Conservation (phyloP, 2,113 vertebrate genomes). For the Lota lota region DNA sequence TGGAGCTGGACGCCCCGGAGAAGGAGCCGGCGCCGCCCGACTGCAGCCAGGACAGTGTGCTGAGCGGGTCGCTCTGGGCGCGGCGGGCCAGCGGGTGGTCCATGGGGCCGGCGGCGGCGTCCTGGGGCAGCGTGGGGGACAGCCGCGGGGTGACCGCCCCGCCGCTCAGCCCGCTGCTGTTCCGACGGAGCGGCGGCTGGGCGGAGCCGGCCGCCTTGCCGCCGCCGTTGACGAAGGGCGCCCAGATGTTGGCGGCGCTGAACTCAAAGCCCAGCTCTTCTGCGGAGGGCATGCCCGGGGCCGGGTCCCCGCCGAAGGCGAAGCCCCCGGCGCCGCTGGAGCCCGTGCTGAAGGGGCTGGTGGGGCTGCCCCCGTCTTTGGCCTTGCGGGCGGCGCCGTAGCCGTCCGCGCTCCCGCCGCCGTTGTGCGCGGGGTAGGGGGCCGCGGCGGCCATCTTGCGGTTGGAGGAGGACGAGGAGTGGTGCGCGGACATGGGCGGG, state of each 20-base stretch:
- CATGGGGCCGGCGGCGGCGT: constrained; percentile 58
- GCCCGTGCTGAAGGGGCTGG: constrained; percentile 76
- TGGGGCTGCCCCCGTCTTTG: constrained; percentile 80
- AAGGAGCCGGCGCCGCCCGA: constrained; percentile 77
- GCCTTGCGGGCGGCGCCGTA: constrained; percentile 72
- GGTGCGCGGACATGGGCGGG: constrained; percentile 49
- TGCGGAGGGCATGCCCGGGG: constrained; percentile 59
- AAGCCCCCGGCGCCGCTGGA: constrained; percentile 74
- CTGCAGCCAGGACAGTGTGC: constrained; percentile 85
- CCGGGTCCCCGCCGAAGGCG: constrained; percentile 73
- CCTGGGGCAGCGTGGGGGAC: constrained; percentile 76
- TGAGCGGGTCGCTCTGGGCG: constrained; percentile 84
- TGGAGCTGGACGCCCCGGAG: constrained; percentile 77
- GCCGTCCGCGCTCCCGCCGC: constrained; percentile 69
- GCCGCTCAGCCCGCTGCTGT: constrained; percentile 76
- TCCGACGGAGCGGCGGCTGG: constrained; percentile 69
- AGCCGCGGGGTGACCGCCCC: constrained; percentile 77
- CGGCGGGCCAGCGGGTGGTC: constrained; percentile 86
- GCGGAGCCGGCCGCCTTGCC: constrained; percentile 50
- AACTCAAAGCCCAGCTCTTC: constrained; percentile 91
- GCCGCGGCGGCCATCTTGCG: constrained; percentile 67
- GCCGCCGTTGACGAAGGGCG: constrained; percentile 76
- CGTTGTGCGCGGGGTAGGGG: constrained; percentile 68
- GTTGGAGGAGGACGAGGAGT: constrained; percentile 56
- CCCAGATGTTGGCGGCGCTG: constrained; percentile 84